A percentile compares a stretch with the other conserved stretches of the same genome.
These are phyloP conservation scores for Equus przewalskii DNA, from an alignment of 2,113 vertebrate species.

Conservation along the genomic window DNA sequence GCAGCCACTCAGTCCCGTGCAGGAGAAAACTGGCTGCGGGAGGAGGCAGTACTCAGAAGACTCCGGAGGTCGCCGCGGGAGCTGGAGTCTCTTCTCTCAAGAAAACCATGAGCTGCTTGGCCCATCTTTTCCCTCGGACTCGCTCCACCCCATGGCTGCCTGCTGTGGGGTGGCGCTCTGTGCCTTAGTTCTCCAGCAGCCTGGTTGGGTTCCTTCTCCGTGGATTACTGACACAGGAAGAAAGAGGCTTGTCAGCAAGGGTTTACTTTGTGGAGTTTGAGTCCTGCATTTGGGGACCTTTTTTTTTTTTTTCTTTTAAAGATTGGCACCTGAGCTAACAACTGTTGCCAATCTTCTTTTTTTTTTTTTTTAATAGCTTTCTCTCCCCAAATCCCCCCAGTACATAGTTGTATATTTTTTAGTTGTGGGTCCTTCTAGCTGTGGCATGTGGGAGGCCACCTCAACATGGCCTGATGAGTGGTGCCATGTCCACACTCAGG, in stretches of 20 bases:
- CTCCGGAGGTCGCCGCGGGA: neutral
- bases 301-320: neutral
- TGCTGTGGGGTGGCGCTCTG: fast-evolving
- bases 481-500: too few relatives aligned
- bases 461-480: too few relatives aligned
- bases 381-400: too few relatives aligned
- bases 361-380: too few relatives aligned
- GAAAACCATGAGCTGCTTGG: neutral
- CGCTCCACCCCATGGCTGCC: neutral
- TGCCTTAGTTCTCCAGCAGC: neutral
- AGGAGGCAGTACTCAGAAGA: neutral
- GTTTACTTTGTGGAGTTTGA: neutral
- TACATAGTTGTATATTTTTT: too few relatives aligned
- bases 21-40: fast-evolving
- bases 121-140: fast-evolving
- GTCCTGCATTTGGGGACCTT: neutral
- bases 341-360: too few relatives aligned
- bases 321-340: too few relatives aligned
- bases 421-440: too few relatives aligned
- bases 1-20: neutral
- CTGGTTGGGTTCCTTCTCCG: neutral
- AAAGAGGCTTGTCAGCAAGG: neutral
- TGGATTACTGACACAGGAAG: neutral
- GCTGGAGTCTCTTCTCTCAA: neutral
- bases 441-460: too few relatives aligned